Evolutionary conservation across 2,797 vertebrate genomes (phyloP), one percentile per base, ranked within the genome.

Genomic region (Brachyrhaphis roseni): DNA sequence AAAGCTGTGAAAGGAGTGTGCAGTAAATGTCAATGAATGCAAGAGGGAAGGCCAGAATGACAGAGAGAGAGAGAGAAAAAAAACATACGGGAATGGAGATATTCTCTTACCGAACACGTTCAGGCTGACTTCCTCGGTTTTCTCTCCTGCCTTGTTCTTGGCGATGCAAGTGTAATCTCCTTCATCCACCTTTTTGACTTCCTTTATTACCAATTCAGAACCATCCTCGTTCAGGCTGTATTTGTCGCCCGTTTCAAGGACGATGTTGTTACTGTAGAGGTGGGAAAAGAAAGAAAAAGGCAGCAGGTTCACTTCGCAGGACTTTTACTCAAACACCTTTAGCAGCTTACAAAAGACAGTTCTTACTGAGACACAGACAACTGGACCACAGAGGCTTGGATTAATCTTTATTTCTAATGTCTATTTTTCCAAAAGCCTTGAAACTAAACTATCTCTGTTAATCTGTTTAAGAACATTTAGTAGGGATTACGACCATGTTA

Each of bases 111-210:
- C 98, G 0, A 99, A 99, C 86, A 99, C 98, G 87, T 97, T 98
- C 91, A 99, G 97, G 89, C 97, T 96, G 93, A 99, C 97, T 89
- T 97, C 98, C 31, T 97, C 96, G 0, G 95, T 93, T 45, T 96
- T 97, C 89, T 97, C 95, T 0, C 98, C 98, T 0, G 98, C 98
- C 93, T 99, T 99, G 95, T 99, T 99, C 93, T 95, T 96, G 0
- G 98, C 98, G 0, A 97, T 97, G 94, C 98, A 99, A 81, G 95
- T 91, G 62, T 99, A 99, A 90, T 99, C 98, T 4, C 98, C 98
- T 88, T 99, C 97, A 0, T 99, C 98, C 5, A 95, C 94, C 93
- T 99, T 99, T 74, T 95, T 96, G 88, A 99, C 97, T 13, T 94
- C 96, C 87, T 92, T 96, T 92, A 99, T 98, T 76, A 96, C 84